Evolutionary conservation across 2,797 vertebrate species (phyloP).

Genomic region (Poeciliopsis infans): DNA sequence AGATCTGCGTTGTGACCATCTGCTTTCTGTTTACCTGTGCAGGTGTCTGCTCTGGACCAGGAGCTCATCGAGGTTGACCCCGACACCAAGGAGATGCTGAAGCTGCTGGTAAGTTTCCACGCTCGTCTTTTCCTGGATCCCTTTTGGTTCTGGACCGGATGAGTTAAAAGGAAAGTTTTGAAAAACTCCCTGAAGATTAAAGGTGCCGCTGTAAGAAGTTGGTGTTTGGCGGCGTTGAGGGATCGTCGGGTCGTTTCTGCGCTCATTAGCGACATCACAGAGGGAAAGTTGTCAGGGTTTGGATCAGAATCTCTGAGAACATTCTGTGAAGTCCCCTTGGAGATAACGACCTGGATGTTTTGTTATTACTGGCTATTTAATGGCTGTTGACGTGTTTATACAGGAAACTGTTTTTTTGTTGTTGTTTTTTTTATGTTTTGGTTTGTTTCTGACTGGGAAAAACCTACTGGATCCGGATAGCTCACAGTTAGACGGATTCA

Average conservation of each 20-base stretch:
- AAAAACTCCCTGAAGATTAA: neutral
- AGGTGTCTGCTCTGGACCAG: constrained; percentile 98
- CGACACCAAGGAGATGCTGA: constrained; percentile 98
- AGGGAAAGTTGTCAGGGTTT: neutral
- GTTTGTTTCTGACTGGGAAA: neutral
- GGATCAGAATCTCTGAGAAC: neutral
- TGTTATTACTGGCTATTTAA: neutral
- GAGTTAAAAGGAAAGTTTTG: neutral
- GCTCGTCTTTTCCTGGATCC: neutral
- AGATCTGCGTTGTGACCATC: neutral
- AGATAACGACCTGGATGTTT: neutral
- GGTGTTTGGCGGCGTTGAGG: neutral
- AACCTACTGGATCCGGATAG: neutral
- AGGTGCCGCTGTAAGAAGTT: neutral
- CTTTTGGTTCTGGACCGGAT: neutral
- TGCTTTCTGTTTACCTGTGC: constrained; percentile 22
- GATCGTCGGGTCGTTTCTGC: neutral
- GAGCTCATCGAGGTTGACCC: constrained; percentile 98
- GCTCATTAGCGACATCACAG: constrained; percentile 2
- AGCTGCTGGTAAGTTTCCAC: constrained; percentile 87
- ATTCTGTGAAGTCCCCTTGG: neutral
- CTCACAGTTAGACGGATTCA: neutral
- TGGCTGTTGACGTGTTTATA: neutral
- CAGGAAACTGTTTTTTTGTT: neutral
- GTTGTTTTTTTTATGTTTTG: neutral